Conservation (phyloP, 1,140 invertebrate species). For the Euwallacea similis region DNA sequence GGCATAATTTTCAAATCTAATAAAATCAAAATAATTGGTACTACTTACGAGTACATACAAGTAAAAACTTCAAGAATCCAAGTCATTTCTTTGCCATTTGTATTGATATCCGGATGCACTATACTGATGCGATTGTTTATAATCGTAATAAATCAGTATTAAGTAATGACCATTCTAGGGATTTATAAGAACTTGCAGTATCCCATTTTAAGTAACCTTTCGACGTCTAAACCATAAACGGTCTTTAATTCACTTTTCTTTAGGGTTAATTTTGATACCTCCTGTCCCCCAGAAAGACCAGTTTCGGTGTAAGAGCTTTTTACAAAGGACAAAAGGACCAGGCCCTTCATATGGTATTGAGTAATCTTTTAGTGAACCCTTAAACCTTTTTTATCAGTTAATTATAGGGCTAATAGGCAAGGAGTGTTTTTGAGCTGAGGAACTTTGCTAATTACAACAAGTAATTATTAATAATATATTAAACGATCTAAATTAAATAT, state of each 20-base stretch:
- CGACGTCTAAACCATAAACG: conserved; percentile 72
- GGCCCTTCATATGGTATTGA: conserved; percentile 77
- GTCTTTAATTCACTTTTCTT: conserved; percentile 75
- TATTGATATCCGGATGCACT: conserved; percentile 83
- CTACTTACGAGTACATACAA: not conserved
- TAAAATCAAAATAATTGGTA: no score
- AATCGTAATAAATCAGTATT: not conserved
- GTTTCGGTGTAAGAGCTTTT: conserved; percentile 79
- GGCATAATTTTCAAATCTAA: no score
- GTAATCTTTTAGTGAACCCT: conserved; percentile 73
- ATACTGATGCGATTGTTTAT: conserved; percentile 73
- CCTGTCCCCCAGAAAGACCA: conserved; percentile 83
- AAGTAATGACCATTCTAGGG: no score
- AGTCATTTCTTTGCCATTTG: conserved; percentile 77
- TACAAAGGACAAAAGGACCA: conserved; percentile 87
- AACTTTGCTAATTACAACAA: not conserved
- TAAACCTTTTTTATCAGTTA: conserved; percentile 64
- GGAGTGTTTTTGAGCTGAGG: not conserved
- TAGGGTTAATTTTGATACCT: conserved; percentile 83
- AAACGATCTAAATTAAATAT: conserved; percentile 38
- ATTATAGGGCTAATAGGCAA: not conserved
- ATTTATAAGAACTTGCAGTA: conserved; percentile 31
- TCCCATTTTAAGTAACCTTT: conserved; percentile 79
- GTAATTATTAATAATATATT: not conserved
- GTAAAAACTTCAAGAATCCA: conserved; percentile 76